These are phyloP conservation scores for Gallinago paraguaiae DNA, from an alignment of 2,113 vertebrate genomes.

Conservation along the genomic window DNA sequence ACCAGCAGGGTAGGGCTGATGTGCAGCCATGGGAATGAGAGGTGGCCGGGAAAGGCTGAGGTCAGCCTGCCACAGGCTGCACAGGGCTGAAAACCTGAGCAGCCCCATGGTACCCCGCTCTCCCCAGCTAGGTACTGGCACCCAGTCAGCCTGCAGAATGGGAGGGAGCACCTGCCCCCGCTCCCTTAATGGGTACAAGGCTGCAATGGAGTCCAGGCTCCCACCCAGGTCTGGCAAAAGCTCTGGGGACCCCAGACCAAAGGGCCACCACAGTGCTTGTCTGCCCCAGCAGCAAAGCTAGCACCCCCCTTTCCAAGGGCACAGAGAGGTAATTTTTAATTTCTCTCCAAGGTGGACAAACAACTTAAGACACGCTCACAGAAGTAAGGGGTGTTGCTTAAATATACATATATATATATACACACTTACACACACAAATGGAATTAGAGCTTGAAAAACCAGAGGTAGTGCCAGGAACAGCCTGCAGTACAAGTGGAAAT, in stretches of 20 bases:
- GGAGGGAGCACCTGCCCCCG: background rate
- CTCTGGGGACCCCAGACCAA: background rate
- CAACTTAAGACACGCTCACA: background rate
- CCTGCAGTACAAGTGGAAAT: background rate
- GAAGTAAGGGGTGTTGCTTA: background rate
- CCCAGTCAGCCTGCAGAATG: background rate
- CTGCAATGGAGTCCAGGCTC: background rate
- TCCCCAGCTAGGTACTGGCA: background rate
- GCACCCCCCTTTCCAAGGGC: background rate
- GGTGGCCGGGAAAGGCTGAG: background rate
- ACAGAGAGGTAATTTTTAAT: background rate
- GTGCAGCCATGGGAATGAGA: background rate
- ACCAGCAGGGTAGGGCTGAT: background rate
- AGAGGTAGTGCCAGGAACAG: background rate
- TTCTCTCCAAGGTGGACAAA: background rate
- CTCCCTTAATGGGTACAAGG: background rate
- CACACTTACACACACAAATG: background rate
- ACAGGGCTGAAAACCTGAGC: background rate
- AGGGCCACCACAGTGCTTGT: background rate
- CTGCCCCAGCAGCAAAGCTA: background rate
- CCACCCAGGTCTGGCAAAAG: background rate
- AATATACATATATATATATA: background rate
- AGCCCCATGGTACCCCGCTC: too few species aligned
- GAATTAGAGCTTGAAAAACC: background rate
- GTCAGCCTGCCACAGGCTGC: background rate